Percentiles rank a stretch among this genome's conserved stretches.
These are phyloP conservation scores for Notarius quadriscutis DNA, from an alignment of 2,113 vertebrate genomes.

Conservation along the genomic window DNA sequence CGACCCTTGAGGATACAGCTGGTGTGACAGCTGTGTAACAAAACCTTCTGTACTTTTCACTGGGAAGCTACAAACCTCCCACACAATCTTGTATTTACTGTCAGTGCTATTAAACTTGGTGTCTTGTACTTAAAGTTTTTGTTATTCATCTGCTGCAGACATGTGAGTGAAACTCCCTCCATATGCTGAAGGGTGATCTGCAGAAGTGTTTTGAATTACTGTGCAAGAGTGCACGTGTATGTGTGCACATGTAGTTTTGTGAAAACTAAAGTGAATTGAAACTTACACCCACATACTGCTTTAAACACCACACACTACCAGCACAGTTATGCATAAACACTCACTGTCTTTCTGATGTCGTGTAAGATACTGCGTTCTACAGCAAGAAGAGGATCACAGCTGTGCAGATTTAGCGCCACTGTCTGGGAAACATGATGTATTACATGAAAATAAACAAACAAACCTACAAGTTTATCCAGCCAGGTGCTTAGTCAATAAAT, in stretches of 20 bases:
- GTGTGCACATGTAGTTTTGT: background rate
- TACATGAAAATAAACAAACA: background rate
- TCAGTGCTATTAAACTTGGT: background rate
- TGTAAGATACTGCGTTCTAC: background rate
- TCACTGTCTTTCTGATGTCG: background rate
- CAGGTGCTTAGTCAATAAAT: background rate
- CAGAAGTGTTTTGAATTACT: background rate
- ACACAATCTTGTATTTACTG: background rate
- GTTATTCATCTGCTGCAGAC: background rate
- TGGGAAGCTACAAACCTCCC: background rate
- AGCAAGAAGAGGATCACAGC: background rate
- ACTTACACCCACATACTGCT: background rate
- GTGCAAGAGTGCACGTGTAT: background rate
- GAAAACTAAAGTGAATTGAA: background rate
- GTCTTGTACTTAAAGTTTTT: background rate
- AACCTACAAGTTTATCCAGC: background rate
- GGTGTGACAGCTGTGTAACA: background rate
- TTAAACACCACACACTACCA: too few species aligned
- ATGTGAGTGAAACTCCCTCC: background rate
- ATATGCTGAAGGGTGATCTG: background rate
- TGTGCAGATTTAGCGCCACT: background rate
- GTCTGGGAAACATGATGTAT: background rate
- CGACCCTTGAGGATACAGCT: background rate
- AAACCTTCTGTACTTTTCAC: background rate
- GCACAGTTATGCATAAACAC: background rate